Percentiles rank a stretch among this genome's conserved stretches.
Conservation (phyloP, 2,888 invertebrate species). For the Drosophila putrida region DNA sequence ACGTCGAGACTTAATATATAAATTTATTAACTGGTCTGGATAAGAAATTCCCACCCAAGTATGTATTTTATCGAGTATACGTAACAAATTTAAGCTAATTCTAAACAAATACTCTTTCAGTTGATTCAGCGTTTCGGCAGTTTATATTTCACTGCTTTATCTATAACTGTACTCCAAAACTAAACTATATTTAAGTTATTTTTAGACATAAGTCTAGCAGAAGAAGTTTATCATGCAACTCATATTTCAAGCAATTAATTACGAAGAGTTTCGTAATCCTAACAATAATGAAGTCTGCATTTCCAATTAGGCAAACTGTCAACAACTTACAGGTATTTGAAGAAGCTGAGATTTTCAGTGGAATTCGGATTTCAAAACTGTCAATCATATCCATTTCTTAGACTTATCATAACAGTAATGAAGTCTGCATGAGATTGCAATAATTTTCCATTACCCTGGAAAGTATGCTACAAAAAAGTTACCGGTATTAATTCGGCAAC, state of each 20-base stretch:
- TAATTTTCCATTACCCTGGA: constrained; percentile 10
- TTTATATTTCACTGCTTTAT: background rate
- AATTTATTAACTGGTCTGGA: background rate
- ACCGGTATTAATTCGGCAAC: constrained; percentile 13
- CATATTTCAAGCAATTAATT: background rate
- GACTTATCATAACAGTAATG: background rate
- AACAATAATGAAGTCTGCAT: background rate
- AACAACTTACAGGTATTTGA: background rate
- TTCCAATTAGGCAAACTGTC: background rate
- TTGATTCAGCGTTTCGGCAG: background rate
- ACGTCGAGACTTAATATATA: too few relatives aligned
- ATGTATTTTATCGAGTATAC: background rate
- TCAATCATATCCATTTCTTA: constrained; percentile 8
- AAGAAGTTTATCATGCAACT: background rate
- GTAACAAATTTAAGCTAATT: background rate
- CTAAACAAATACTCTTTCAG: background rate
- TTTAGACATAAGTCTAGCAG: too few relatives aligned
- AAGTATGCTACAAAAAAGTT: constrained; percentile 51
- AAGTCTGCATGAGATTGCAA: background rate
- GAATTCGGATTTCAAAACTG: too few relatives aligned
- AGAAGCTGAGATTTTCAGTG: background rate
- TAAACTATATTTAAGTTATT: too few relatives aligned
- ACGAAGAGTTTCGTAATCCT: background rate
- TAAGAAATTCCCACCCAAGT: background rate
- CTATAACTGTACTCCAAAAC: too few relatives aligned